These are phyloP conservation scores for Coracopsis vasa DNA, from an alignment of 2,113 vertebrate species.

Conservation along the genomic window DNA sequence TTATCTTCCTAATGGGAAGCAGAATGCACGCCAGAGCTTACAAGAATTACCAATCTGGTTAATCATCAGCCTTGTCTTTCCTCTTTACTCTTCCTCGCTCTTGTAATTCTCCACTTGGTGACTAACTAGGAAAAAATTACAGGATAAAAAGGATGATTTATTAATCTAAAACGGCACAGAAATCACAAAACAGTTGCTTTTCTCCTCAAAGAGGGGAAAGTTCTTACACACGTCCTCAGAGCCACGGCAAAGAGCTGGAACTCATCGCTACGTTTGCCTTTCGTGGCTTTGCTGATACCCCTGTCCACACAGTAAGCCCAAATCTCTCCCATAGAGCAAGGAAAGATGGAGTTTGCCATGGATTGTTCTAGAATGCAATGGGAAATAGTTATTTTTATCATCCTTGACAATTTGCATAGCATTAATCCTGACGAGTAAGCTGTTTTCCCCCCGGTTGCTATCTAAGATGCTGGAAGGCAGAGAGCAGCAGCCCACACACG, in stretches of 20 bases:
- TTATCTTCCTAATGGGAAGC: conserved; percentile 24
- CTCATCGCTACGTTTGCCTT: background rate
- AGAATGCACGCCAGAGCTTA: background rate
- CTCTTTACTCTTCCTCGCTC: conserved; percentile 5
- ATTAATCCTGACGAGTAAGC: background rate
- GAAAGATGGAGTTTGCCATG: background rate
- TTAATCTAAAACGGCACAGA: conserved; percentile 24
- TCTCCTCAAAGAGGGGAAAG: background rate
- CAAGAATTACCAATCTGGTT: conserved; percentile 7
- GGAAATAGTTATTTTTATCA: background rate
- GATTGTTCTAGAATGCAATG: background rate
- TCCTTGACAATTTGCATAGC: background rate
- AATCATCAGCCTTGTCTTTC: conserved; percentile 50
- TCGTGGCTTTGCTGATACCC: background rate
- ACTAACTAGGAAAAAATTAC: conserved; percentile 17
- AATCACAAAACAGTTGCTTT: background rate
- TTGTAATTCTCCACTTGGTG: conserved; percentile 6
- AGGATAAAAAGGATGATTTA: conserved; percentile 61
- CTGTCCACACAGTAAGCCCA: background rate
- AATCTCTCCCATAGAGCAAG: background rate
- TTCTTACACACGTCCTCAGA: background rate
- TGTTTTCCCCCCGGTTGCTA: background rate
- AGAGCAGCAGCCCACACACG: conserved; percentile 30
- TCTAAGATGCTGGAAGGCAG: background rate
- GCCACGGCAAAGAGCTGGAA: background rate